Base-by-base conservation (phyloP, 30 jellyfish, hydroid and myxozoan species). In the Cassiopea xamachana region DNA sequence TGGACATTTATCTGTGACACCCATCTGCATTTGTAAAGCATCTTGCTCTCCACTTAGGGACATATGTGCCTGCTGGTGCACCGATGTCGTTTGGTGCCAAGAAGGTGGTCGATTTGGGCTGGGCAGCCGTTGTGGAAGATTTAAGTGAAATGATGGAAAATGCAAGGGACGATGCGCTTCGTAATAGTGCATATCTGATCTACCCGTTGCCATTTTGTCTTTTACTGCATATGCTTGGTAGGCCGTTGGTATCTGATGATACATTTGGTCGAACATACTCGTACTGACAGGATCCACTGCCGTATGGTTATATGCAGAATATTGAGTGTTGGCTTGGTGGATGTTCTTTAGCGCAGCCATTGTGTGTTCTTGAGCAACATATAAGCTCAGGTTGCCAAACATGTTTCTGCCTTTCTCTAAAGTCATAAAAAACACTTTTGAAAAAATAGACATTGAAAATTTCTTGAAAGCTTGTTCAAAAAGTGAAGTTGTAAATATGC, bases 61-160 rank as follows among this genome's bases (percentile, higher is more conserved):
- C 94, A 87, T 87, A 17, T 87, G 94, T 58, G 94, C 94, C 84
- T 87, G 94, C 83, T 87, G 94, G 79, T 87, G 94, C 72, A 80
- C 58, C 43, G 94, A 67, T 7, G 94, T 76, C 47, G 94, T 87
- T 49, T 87, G 94, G 74, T 87, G 94, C 94, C 94, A 87, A 46
- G 89, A 51, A 0, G 94, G 89, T 9, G 94, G 83, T 77, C 94
- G 79, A 71, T 70, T 87, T 6, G 94, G 94, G 48, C 94, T 87
- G 4, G 94, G 94, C 79, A 87, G 73, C 47, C 94, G 89, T 68
- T 87, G 94, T 13, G 94, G 94, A 79, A 87, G 81, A 70, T 86
- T 73, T 7, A 87, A 68, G 48, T 87, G 94, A 84, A 87, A 87
- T 12, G 94, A 70, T 46, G 94, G 94, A 77, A 87, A 87, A 46